Base-by-base conservation (phyloP, 53 echinoderm and acorn worm species). In the Temnopleurus reevesii region DNA sequence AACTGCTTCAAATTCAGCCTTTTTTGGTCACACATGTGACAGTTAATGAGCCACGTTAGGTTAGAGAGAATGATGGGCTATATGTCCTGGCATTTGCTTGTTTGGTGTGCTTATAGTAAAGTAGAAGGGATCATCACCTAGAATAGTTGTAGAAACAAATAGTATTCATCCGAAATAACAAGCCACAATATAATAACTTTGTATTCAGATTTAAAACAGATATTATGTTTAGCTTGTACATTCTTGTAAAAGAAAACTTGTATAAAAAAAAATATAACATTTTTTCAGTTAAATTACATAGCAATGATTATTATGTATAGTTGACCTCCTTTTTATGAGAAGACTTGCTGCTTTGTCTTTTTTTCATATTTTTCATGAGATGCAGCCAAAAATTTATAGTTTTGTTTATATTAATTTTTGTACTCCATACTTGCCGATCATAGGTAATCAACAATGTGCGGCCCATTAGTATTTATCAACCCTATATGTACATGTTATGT, bases 341-440 rank as follows among this genome's bases (percentile, higher is more conserved):
- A 49, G 71, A 49, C 36, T 17, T 85, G 85, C 85, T 85, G 85
- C 85, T 85, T 45, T 15, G 46, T 59, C 12, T 60, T 60, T 45
- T 85, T 85, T 44, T 56, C 51, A 21, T 45, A n/a, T 60, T 58
- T 60, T 59, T 83, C 55, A 49, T 83, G 10, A 35, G 26, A 53
- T 85, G 59, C 85, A 85, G 85, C 59, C 85, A 85, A 60, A 85
- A 85, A 58, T 57, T 26, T 34, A 43, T 43, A 45, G 12, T 59
- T 58, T 45, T 85, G 85, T 85, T 59, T 85, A 85, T 85, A 85
- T 85, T 83, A 81, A 49, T 83, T 85, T 85, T 85, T 85, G 85
- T 85, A 85, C 85, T 85, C 85, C 85, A 85, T 38, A 87, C 88
- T 87, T 87, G 88, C 88, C 88, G 88, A 66, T 71, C 35, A 66